Evolutionary conservation across 2,797 vertebrate genomes (phyloP), one percentile per base, ranked within the genome.

Genomic region (Cyclura pinguis): DNA sequence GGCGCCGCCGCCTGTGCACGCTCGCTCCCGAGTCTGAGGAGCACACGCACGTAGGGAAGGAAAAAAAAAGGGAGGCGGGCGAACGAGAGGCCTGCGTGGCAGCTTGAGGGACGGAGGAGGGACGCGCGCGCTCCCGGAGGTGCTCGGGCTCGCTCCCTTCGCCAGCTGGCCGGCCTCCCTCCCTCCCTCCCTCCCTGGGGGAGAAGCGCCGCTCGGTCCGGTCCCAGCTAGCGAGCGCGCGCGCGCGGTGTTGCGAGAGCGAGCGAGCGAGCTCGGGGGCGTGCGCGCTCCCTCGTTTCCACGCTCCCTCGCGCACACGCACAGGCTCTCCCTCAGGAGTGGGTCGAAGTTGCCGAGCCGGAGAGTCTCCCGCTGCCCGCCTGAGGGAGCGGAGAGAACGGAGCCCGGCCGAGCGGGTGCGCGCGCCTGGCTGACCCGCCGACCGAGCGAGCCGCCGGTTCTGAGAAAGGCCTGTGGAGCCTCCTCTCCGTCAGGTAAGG

Each of bases 51-150:
- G 55, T 73, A 69, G 42, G 18, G 55, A 32, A 47, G 2, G 67
- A 80, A 12, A 52, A 4, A 52, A 52, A n/a, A 42, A 38, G 8
- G 74, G 32, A 32, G 29, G n/a, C 14, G 77, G 74, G 24, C 42
- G 0, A 42, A 76, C n/a, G 12, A 77, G 86, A 52, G 62, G 95
- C 92, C 92, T 93, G 95, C 94, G 95, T 95, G 96, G 95, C 93
- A 93, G 69, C 13, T 4, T 2, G 32, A 20, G n/a, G 57, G 32
- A 16, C 10, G 27, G 27, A 87, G 88, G 93, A 92, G 72, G 6
- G 84, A 1, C 84, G 29, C 18, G 52, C 14, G 87, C 73, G 77
- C 77, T 3, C 24, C 16, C 74, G 52, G 42, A 47, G 55, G 14
- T 2, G 57, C 14, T 8, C 6, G 10, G 52, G 52, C 52, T 52